phyloP scores from a whole-genome alignment of 2,888 invertebrate genomes.

The Fabriciana adippe region DNA sequence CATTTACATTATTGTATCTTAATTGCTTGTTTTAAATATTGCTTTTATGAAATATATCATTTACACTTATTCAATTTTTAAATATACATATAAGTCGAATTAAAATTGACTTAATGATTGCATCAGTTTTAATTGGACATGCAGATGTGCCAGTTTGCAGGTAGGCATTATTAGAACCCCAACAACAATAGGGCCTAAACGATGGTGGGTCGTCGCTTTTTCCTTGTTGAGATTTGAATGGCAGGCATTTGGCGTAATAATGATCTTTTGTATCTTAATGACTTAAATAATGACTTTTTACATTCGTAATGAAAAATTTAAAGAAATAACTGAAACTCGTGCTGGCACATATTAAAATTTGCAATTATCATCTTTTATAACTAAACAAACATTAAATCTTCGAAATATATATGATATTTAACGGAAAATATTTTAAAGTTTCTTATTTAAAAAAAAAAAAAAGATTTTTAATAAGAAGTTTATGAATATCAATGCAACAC shows the following conservation, averaged over 20 bases:
- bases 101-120: constrained; percentile 17
- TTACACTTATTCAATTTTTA: neutral
- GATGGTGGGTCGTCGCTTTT: constrained; percentile 60
- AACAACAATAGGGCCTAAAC: constrained; percentile 69
- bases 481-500: too few relatives aligned
- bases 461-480: too few relatives aligned
- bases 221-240: constrained; percentile 63
- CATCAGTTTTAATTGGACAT: constrained; percentile 24
- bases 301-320: neutral
- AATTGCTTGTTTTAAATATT: neutral
- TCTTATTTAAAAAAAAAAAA: too few relatives aligned
- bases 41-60: neutral
- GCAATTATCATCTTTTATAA: too few relatives aligned
- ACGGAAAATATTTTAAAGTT: too few relatives aligned
- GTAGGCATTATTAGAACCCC: constrained; percentile 62
- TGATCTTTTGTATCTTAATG: constrained; percentile 59
- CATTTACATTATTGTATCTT: neutral
- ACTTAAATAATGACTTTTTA: constrained; percentile 52
- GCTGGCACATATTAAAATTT: too few relatives aligned
- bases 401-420: too few relatives aligned
- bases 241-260: constrained; percentile 63
- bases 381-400: too few relatives aligned
- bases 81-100: neutral
- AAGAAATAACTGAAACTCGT: too few relatives aligned
- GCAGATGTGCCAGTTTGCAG: constrained; percentile 53